These are phyloP conservation scores for Bombus ignitus DNA, from an alignment of 1,140 invertebrate species.

Conservation along the genomic window DNA sequence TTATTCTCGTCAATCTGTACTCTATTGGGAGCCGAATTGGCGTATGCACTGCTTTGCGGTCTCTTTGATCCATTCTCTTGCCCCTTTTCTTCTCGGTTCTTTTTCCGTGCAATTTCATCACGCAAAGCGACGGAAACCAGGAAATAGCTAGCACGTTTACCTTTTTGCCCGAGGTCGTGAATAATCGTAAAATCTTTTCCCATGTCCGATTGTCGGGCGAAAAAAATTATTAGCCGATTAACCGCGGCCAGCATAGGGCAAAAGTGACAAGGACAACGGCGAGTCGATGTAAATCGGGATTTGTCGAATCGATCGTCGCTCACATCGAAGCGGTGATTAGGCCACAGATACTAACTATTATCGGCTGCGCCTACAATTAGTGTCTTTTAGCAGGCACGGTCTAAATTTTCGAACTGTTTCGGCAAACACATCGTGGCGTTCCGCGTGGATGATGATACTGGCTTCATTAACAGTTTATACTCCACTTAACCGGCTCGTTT, in stretches of 20 bases:
- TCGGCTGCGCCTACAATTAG: constrained; percentile 69
- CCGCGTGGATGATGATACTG: constrained; percentile 44
- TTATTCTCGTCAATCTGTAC: constrained; percentile 43
- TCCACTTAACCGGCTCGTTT: constrained; percentile 47
- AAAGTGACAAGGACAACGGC: constrained; percentile 16
- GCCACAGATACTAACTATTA: constrained; percentile 48
- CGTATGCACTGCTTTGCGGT: constrained; percentile 6
- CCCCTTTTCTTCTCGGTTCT: neutral
- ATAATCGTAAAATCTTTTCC: neutral
- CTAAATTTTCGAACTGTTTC: constrained; percentile 70
- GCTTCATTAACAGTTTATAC: constrained; percentile 63
- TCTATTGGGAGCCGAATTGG: constrained; percentile 30
- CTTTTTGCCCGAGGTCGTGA: neutral
- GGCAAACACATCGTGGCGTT: constrained; percentile 65
- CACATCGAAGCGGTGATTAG: constrained; percentile 44
- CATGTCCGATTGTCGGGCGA: neutral
- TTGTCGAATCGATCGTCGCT: constrained; percentile 40
- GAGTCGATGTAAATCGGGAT: constrained; percentile 28
- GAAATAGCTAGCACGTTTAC: neutral
- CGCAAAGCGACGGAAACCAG: neutral
- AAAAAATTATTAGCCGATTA: neutral
- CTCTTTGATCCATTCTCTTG: neutral
- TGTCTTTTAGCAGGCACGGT: constrained; percentile 65
- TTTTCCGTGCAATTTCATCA: neutral
- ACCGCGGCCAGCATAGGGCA: neutral